Conservation (phyloP, 2,797 vertebrate genomes). For the Erethizon dorsatum region DNA sequence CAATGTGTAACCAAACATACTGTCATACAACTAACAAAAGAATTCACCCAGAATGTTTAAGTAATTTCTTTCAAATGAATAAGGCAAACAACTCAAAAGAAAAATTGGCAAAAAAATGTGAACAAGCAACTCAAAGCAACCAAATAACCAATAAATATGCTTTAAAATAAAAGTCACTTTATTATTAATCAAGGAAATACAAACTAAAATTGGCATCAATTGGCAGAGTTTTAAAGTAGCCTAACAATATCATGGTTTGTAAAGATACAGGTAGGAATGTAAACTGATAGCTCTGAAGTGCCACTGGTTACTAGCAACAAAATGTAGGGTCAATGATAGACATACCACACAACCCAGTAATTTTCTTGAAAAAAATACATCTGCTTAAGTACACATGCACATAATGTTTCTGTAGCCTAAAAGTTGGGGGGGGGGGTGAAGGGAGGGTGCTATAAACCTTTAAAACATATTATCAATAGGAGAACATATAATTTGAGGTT, state of each 20-base stretch:
- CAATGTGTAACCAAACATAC: not conserved
- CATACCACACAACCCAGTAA: not conserved
- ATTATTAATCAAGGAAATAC: constrained; percentile 27
- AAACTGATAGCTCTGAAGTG: not conserved
- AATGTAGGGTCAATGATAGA: not conserved
- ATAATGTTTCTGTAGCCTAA: constrained; percentile 30
- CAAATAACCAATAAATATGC: not conserved
- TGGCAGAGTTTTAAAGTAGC: constrained; percentile 40
- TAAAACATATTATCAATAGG: constrained; percentile 5
- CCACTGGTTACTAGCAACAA: not conserved
- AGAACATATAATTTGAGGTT: not conserved
- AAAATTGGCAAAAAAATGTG: constrained; percentile 6
- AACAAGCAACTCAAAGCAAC: not conserved
- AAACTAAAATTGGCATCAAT: constrained; percentile 57
- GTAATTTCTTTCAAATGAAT: constrained; percentile 38
- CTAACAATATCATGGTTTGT: constrained; percentile 18
- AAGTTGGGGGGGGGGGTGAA: not conserved
- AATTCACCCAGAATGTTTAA: constrained; percentile 46
- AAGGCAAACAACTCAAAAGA: constrained; percentile 31
- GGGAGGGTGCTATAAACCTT: constrained; percentile 7
- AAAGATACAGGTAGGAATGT: not conserved
- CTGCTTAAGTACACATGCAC: not conserved
- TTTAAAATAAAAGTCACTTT: not conserved
- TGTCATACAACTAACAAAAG: not conserved
- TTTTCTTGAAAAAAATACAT: constrained; percentile 44